Conservation (phyloP, 1,140 invertebrate species). For the Pogonus chalceus region DNA sequence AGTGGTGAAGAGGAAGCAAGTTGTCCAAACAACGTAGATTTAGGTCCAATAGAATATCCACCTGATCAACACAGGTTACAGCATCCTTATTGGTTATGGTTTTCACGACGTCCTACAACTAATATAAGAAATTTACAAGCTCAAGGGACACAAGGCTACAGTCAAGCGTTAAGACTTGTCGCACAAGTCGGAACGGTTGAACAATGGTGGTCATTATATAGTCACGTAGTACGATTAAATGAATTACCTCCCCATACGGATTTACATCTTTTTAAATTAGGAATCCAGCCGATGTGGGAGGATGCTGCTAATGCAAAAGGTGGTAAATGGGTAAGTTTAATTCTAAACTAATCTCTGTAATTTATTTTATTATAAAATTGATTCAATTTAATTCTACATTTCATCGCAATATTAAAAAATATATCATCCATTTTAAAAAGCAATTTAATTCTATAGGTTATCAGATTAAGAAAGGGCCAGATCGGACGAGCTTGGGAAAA, state of each 20-base stretch:
- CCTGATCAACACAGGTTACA: conserved; percentile 78
- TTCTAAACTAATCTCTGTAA: not conserved
- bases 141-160: conserved; percentile 29
- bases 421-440: no score
- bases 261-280: conserved; percentile 96
- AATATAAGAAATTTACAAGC: conserved; percentile 21
- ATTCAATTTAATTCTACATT: no score
- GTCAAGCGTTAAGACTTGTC: conserved; percentile 66
- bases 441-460: conserved; percentile 36
- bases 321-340: conserved; percentile 82
- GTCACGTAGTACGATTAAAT: conserved; percentile 78
- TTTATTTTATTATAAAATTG: no score
- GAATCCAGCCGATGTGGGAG: conserved; percentile 98
- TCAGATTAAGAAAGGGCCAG: conserved; percentile 86
- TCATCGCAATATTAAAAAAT: no score
- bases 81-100: conserved; percentile 85
- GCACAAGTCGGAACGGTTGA: conserved; percentile 84
- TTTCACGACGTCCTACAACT: conserved; percentile 53
- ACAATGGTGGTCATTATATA: conserved; percentile 94
- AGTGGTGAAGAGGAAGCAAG: conserved; percentile 41
- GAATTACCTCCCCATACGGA: conserved; percentile 86
- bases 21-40: conserved; percentile 26
- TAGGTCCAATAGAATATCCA: conserved; percentile 52
- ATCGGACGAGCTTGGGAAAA: conserved; percentile 98
- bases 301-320: conserved; percentile 90